These are phyloP conservation scores for Hylomyscus alleni DNA, from an alignment of 2,797 vertebrate genomes.

Conservation along the genomic window DNA sequence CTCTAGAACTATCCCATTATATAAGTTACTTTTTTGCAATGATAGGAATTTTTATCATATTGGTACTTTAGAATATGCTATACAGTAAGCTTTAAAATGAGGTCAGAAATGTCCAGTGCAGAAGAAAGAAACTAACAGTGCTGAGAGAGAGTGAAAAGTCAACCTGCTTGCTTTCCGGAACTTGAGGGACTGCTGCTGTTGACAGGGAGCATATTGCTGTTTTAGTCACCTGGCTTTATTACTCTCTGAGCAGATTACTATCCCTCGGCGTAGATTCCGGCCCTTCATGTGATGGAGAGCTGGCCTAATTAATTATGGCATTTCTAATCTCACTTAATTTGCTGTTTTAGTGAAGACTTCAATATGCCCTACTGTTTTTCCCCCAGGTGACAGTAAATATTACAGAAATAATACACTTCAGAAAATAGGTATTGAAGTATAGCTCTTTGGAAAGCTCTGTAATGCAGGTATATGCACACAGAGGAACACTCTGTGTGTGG, in stretches of 20 bases:
- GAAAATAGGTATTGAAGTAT: conserved; percentile 29
- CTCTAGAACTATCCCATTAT: conserved; percentile 6
- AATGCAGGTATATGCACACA: neutral
- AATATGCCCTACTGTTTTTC: conserved; percentile 69
- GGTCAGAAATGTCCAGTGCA: conserved; percentile 3
- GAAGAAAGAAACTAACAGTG: neutral
- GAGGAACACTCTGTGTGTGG: conserved; percentile 11
- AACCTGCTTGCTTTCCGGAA: neutral
- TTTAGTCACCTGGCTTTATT: conserved; percentile 13
- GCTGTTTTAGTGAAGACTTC: conserved; percentile 80
- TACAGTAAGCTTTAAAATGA: conserved; percentile 58
- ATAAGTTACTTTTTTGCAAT: conserved; percentile 14
- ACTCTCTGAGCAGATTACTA: conserved; percentile 56
- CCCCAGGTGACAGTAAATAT: conserved; percentile 74
- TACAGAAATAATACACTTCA: conserved; percentile 67
- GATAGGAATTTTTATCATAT: conserved; percentile 24
- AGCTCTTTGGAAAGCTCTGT: conserved; percentile 38
- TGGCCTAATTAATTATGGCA: conserved; percentile 85
- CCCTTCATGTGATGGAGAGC: conserved; percentile 77
- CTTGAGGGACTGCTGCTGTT: neutral
- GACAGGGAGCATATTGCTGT: neutral
- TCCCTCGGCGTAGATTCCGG: conserved; percentile 69
- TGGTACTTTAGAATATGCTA: neutral
- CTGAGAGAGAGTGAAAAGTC: neutral
- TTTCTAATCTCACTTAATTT: conserved; percentile 86